Percentiles rank a stretch among this genome's conserved stretches.
Evolutionary conservation across 2,888 invertebrate genomes (phyloP).

Genomic region (Hemistola chrysoprasaria): DNA sequence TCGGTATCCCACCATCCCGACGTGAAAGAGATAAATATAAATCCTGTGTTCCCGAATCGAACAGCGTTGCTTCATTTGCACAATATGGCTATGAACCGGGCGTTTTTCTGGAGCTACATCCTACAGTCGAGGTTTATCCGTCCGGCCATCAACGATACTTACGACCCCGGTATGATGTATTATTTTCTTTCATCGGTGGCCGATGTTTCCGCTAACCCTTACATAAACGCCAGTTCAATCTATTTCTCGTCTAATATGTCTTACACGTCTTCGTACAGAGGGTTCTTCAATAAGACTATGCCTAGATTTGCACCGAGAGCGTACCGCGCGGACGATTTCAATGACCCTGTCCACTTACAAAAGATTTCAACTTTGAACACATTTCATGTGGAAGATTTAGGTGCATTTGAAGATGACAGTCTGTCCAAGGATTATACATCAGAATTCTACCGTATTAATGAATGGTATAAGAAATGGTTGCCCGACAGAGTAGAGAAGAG

Average conservation of each 20-base stretch:
- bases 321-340: conserved; percentile 95
- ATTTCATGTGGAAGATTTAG: conserved; percentile 92
- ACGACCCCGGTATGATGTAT: conserved; percentile 99
- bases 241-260: conserved; percentile 97
- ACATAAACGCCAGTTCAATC: conserved; percentile 95
- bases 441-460: conserved; percentile 94
- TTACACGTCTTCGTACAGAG: conserved; percentile 96
- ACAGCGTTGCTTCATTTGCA: conserved; percentile 96
- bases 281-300: conserved; percentile 98
- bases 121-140: conserved; percentile 94
- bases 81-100: conserved; percentile 97
- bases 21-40: conserved; percentile 96
- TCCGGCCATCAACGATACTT: conserved; percentile 94
- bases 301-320: conserved; percentile 97
- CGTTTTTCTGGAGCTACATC: conserved; percentile 98
- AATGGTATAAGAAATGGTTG: conserved; percentile 96
- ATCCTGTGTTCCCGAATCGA: conserved; percentile 96
- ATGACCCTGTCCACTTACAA: conserved; percentile 96
- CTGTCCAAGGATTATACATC: conserved; percentile 94
- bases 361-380: conserved; percentile 97
- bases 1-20: conserved; percentile 95
- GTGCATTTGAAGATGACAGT: conserved; percentile 91
- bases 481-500: conserved; percentile 92
- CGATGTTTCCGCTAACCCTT: conserved; percentile 95
- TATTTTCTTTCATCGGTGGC: conserved; percentile 97